phyloP scores from a whole-genome alignment of 2,113 vertebrate genomes.

The Aptenodytes patagonicus region DNA sequence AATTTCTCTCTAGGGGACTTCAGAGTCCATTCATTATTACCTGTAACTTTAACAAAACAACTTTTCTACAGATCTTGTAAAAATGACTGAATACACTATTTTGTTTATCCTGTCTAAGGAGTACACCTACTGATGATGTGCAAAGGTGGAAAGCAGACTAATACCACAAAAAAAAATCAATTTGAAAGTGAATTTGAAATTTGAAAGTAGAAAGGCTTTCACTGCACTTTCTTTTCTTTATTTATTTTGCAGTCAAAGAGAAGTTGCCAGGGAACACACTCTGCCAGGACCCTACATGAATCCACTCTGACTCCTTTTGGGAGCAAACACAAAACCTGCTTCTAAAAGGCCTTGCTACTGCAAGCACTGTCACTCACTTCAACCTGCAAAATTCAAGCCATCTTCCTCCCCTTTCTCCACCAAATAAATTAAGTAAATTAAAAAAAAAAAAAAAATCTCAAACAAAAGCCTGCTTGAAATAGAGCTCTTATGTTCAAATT shows the following conservation, averaged over 20 bases:
- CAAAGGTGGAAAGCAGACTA: background rate
- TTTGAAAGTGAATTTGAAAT: background rate
- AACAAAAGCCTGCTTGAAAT: background rate
- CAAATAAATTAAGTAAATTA: background rate
- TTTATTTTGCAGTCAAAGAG: slow-evolving; percentile 13
- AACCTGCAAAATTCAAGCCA: background rate
- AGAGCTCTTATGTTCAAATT: background rate
- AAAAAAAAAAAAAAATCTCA: background rate
- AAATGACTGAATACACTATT: background rate
- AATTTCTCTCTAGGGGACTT: background rate
- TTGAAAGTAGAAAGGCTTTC: background rate
- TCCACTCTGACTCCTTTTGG: background rate
- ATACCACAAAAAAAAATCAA: background rate
- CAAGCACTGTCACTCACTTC: background rate
- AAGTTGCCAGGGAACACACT: slow-evolving; percentile 33
- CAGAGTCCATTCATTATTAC: background rate
- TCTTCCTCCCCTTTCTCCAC: background rate
- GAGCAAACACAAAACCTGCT: background rate
- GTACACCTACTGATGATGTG: background rate
- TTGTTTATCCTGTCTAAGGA: background rate
- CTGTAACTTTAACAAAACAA: background rate
- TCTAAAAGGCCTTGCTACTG: background rate
- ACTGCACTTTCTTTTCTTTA: background rate
- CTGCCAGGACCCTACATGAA: slow-evolving; percentile 1
- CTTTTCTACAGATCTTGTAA: background rate